Base-by-base conservation (phyloP, 2,797 vertebrate genomes). In the Sus cebifrons region DNA sequence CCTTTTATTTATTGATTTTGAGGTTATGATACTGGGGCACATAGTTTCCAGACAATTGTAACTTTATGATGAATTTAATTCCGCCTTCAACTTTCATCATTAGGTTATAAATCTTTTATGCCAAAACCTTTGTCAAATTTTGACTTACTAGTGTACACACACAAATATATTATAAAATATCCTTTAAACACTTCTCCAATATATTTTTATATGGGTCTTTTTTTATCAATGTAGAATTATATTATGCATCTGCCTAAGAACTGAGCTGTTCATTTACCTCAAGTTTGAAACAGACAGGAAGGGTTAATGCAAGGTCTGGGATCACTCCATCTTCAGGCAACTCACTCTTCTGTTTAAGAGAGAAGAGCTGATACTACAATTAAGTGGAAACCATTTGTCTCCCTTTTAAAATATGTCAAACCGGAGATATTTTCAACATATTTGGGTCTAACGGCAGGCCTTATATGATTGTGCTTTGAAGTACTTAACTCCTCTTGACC, bases 1-100 rank as follows among this genome's bases (percentile, higher is more conserved):
- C 7, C 70, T 96, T 95, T 86, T 17, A 67, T 44, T 60, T 64
- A 73, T 74, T 68, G 73, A 89, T 71, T 87, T 75, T 67, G 29
- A 88, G 0, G 18, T 81, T 62, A 58, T 86, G 15, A 75, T 49
- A 25, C 29, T 74, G 14, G 56, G n/a, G 1, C 20, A 87, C 36
- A 90, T 44, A 10, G 6, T 62, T 71, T 71, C 36, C 52, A 94
- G 29, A 79, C 3, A 78, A 64, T 36, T 67, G 6, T 68, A 58
- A 91, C 15, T 93, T 68, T 89, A 16, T 87, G 65, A 18, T 65
- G 60, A 90, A 78, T 49, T 49, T 49, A 49, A 49, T 49, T 49
- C 44, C 9, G 6, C 44, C 44, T 49, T 49, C 44, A 49, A 49
- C 27, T 13, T 79, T 89, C 9, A 36, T 82, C 29, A 73, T 82